Evolutionary conservation across 2,888 invertebrate genomes (phyloP).

Genomic region (Pristionchus fissidentatus): DNA sequence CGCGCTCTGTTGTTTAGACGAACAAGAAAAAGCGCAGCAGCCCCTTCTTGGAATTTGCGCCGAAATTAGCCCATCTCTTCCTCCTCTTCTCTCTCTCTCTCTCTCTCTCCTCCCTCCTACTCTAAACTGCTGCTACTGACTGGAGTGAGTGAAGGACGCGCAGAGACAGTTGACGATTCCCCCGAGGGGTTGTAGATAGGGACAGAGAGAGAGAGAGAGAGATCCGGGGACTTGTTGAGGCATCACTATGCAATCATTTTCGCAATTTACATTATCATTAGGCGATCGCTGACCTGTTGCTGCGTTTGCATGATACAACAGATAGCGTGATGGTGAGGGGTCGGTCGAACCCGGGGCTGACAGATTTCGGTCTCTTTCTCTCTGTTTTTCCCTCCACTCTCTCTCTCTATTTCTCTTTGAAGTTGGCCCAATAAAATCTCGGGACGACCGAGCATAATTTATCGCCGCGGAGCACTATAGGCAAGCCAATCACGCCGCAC

Average conservation of each 20-base stretch:
- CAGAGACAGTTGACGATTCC: constrained; percentile 34
- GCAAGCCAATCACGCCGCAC: too few relatives aligned
- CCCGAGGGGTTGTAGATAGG: too few relatives aligned
- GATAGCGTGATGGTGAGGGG: too few relatives aligned
- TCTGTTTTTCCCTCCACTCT: constrained; percentile 1
- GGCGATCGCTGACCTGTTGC: too few relatives aligned
- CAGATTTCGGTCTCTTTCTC: constrained; percentile 10
- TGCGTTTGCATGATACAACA: too few relatives aligned
- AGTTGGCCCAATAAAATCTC: constrained; percentile 41
- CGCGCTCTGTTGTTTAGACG: too few relatives aligned
- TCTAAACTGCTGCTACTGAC: background rate
- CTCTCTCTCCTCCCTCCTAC: constrained; percentile 27
- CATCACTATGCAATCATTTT: too few relatives aligned
- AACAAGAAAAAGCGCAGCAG: constrained; percentile 13
- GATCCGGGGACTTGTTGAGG: too few relatives aligned
- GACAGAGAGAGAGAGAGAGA: too few relatives aligned
- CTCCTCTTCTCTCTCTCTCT: constrained; percentile 34
- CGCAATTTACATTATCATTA: too few relatives aligned
- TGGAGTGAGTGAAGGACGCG: background rate
- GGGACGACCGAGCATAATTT: constrained; percentile 21
- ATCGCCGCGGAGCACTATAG: too few relatives aligned
- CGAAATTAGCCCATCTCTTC: constrained; percentile 38
- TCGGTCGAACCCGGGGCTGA: too few relatives aligned
- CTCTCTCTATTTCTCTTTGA: constrained; percentile 26
- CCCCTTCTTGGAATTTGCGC: background rate